Evolutionary conservation across 2,888 invertebrate genomes (phyloP), one percentile per base, ranked within the genome.

Genomic region (Glyphotaelius pellucidus): DNA sequence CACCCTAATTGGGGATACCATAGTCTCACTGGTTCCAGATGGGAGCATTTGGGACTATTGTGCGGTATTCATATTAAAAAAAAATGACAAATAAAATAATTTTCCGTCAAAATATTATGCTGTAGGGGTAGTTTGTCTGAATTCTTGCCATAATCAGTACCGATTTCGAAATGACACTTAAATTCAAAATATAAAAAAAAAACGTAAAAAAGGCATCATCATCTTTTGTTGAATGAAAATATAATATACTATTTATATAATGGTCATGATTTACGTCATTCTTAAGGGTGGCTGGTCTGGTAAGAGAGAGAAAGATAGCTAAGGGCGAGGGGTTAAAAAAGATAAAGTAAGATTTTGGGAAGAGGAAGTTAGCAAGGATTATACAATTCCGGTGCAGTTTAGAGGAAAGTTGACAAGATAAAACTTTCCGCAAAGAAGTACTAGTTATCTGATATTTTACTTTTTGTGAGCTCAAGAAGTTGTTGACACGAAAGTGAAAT

Each of bases 341-440:
- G 90, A 90, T 90, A 90, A 90, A 90, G 80, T 80, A 90, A 90
- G 90, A 80, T 80, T 80, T 80, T 15, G 32, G 38, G 32, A 32
- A 30, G 80, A 38, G 38, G 38, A 80, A 67, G 67, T 67, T n/a
- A 35, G 19, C 35, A 85, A 85, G 85, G 85, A 85, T 85, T 85
- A 85, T 38, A 85, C 25, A n/a, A 85, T 85, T 85, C 85, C 38
- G 15, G 85, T 85, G 85, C 85, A 85, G 85, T 38, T 35, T 85
- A 14, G 11, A 35, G n/a, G 85, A 85, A 85, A 85, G 85, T 85
- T 85, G 85, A 85, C 38, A 38, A 85, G 85, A 85, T 85, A 85
- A 85, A 85, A 85, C n/a, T 85, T 85, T 3, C 38, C 12, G 32
- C 85, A n/a, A 15, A 38, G 85, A 85, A 85, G 38, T 31, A 32